phyloP scores from a whole-genome alignment of 1,140 invertebrate genomes.

The Melanaphis sacchari region DNA sequence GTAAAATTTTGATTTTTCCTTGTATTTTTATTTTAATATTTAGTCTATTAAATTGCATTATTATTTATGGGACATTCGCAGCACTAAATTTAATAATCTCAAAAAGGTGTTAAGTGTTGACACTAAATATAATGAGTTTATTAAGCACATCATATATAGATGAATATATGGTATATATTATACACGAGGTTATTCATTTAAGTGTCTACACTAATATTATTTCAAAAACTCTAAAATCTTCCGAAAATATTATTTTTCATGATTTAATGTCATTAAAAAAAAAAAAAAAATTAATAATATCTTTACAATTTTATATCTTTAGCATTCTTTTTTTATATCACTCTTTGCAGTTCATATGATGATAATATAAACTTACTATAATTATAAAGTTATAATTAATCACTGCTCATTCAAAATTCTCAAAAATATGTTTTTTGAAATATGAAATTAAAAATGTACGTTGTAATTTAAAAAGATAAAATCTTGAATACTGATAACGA shows the following conservation, averaged over 20 bases:
- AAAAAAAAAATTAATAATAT: too few species aligned
- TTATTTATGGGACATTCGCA: background rate
- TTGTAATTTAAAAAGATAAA: background rate
- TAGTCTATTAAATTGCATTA: background rate
- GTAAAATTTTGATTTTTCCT: background rate
- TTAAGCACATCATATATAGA: background rate
- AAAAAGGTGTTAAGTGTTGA: background rate
- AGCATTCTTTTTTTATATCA: too few species aligned
- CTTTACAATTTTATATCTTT: too few species aligned
- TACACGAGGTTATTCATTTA: background rate
- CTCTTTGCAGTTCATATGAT: too few species aligned
- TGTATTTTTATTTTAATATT: background rate
- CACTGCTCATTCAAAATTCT: background rate
- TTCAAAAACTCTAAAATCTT: background rate
- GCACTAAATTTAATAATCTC: background rate
- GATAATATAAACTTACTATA: too few species aligned
- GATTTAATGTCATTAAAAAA: too few species aligned
- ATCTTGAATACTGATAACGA: too few species aligned
- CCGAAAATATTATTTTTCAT: background rate
- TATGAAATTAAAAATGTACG: background rate
- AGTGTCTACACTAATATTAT: background rate
- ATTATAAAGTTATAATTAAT: background rate
- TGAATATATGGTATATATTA: background rate
- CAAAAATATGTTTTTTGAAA: background rate
- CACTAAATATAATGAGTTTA: conserved; percentile 6